A percentile compares a stretch with the other conserved stretches of the same genome.
Conservation (phyloP, 1,140 invertebrate species). For the Grapholita molesta region DNA sequence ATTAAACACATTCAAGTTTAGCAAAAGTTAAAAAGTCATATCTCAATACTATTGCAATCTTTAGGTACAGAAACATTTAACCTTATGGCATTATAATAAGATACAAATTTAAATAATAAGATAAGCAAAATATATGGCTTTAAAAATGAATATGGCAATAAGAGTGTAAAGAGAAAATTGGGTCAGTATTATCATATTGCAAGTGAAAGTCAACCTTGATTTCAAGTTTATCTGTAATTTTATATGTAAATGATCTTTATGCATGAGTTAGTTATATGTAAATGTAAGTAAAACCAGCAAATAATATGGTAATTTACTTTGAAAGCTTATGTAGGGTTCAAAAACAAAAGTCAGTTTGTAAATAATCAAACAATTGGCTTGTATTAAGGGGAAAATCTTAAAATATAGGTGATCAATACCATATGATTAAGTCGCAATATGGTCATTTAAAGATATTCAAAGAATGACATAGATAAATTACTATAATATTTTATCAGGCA, state of each 20-base stretch:
- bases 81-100: neutral
- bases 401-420: too few species aligned
- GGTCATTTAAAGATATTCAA: too few species aligned
- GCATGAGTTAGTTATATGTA: neutral
- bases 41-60: neutral
- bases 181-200: neutral
- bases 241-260: neutral
- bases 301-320: neutral
- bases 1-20: neutral
- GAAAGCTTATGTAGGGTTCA: too few species aligned
- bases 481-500: too few species aligned
- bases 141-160: neutral
- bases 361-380: too few species aligned
- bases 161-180: conserved; percentile 17
- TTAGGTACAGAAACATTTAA: neutral
- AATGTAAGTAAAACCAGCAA: neutral
- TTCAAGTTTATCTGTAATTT: neutral
- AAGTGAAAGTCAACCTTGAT: neutral
- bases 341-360: too few species aligned
- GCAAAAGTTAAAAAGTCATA: neutral
- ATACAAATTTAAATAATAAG: neutral
- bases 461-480: too few species aligned
- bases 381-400: too few species aligned
- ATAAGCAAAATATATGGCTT: neutral
- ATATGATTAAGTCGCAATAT: too few species aligned